These are phyloP conservation scores for Okapia johnstoni DNA, from an alignment of 2,113 vertebrate species.

Conservation along the genomic window DNA sequence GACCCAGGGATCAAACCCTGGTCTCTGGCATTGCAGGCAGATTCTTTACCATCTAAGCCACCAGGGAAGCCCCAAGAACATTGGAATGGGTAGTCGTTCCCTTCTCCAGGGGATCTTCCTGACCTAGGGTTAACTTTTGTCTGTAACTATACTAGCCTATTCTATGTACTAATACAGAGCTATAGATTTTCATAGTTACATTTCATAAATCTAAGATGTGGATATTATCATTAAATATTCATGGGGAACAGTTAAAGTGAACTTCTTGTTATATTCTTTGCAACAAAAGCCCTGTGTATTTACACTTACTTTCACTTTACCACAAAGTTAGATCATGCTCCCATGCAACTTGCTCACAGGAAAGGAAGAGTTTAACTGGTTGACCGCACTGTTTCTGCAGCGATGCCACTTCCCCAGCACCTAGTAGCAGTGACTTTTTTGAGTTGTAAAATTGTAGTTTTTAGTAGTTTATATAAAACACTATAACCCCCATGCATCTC, in stretches of 20 bases:
- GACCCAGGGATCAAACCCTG: neutral
- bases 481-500: neutral
- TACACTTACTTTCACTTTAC: neutral
- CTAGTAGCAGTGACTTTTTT: neutral
- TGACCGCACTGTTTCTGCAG: neutral
- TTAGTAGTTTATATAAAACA: neutral
- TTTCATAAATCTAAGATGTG: neutral
- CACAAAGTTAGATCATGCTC: neutral
- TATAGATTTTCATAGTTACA: neutral
- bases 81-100: neutral
- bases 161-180: neutral
- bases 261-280: neutral
- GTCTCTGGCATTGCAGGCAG: neutral
- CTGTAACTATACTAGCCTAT: neutral
- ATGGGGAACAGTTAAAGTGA: neutral
- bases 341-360: neutral
- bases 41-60: neutral
- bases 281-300: neutral
- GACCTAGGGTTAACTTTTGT: neutral
- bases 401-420: neutral
- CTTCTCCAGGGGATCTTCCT: neutral
- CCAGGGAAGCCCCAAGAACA: neutral
- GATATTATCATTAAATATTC: constrained; percentile 1
- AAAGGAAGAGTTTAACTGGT: neutral
- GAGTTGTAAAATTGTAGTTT: neutral